Conservation (phyloP, 2,888 invertebrate genomes). For the Drosophila ezoana region DNA sequence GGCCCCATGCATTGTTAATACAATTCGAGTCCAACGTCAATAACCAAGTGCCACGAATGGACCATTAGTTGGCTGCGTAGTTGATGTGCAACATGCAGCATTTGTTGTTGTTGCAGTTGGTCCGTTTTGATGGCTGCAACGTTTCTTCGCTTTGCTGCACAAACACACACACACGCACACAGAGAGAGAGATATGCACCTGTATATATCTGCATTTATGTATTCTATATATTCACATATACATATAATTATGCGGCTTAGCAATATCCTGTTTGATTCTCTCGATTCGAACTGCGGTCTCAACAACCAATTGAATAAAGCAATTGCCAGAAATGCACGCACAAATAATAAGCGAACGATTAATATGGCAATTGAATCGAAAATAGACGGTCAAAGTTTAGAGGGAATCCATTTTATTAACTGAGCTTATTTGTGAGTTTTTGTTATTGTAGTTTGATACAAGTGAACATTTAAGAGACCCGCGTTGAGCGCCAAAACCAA, state of each 20-base stretch:
- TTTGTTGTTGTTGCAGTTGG: conserved; percentile 35
- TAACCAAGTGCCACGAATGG: conserved; percentile 82
- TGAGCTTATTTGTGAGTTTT: too few relatives aligned
- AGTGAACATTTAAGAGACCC: neutral
- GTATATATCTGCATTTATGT: conserved; percentile 27
- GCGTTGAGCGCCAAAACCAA: neutral
- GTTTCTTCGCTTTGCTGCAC: conserved; percentile 54
- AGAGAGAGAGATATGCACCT: neutral
- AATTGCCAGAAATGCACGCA: conserved; percentile 41
- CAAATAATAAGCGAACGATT: conserved; percentile 4
- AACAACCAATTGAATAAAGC: conserved; percentile 65
- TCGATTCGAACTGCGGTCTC: neutral
- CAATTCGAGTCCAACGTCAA: conserved; percentile 79
- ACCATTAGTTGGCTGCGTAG: conserved; percentile 74
- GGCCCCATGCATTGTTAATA: conserved; percentile 80
- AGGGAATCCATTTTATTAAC: too few relatives aligned
- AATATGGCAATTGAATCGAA: conserved; percentile 8
- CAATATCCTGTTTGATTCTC: conserved; percentile 12
- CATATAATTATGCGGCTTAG: conserved; percentile 56
- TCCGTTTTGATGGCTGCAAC: conserved; percentile 52
- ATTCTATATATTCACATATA: conserved; percentile 32
- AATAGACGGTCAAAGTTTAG: too few relatives aligned
- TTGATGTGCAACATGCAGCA: conserved; percentile 49
- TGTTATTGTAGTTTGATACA: too few relatives aligned
- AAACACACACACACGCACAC: neutral